Conservation (phyloP, 1,140 invertebrate species). For the Drosophila albomicans region DNA sequence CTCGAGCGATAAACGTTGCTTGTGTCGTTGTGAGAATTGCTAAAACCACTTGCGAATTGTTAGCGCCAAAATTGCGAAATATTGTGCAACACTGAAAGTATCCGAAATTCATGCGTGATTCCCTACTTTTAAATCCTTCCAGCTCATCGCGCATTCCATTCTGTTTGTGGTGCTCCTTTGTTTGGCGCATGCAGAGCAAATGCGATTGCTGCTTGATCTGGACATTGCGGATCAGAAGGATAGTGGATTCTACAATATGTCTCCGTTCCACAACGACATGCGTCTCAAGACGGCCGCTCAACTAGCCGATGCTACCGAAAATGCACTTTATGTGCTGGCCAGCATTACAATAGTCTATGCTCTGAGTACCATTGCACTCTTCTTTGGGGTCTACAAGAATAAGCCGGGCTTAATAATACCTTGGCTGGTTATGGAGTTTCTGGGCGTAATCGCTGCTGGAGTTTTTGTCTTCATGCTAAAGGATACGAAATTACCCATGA, state of each 20-base stretch:
- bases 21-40: neutral
- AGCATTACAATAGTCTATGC: slow-evolving; percentile 63
- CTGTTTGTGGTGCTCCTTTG: slow-evolving; percentile 78
- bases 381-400: slow-evolving; percentile 79
- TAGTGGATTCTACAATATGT: slow-evolving; percentile 77
- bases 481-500: slow-evolving; percentile 61
- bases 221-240: slow-evolving; percentile 83
- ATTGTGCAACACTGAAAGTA: neutral
- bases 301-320: slow-evolving; percentile 75
- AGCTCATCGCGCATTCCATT: slow-evolving; percentile 78
- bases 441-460: slow-evolving; percentile 59
- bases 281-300: slow-evolving; percentile 72
- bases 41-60: slow-evolving; percentile 65
- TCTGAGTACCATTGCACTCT: slow-evolving; percentile 68
- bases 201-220: slow-evolving; percentile 71
- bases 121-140: neutral
- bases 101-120: neutral
- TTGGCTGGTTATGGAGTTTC: slow-evolving; percentile 77
- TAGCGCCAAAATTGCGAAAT: neutral
- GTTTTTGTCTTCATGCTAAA: slow-evolving; percentile 69
- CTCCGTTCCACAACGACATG: slow-evolving; percentile 75
- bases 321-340: slow-evolving; percentile 67
- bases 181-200: slow-evolving; percentile 80
- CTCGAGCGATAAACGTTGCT: accelerated
- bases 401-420: slow-evolving; percentile 72